Conservation (phyloP, 2,888 invertebrate species). For the Dasysyrphus tricinctus region DNA sequence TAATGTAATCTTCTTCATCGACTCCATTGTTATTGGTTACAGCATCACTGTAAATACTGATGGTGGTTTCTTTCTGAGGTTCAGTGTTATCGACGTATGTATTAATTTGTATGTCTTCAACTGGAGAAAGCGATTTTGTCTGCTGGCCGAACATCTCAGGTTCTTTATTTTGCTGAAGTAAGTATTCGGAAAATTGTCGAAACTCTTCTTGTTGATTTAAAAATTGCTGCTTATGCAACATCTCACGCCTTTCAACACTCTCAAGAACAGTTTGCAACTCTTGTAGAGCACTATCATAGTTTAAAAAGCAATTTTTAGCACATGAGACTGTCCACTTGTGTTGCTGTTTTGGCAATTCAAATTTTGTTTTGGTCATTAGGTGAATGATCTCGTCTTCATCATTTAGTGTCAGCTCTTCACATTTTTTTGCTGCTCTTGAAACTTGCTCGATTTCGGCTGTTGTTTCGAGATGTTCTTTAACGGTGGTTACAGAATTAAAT, state of each 20-base stretch:
- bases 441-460: conserved; percentile 32
- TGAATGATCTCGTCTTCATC: conserved; percentile 77
- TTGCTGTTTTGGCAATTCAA: conserved; percentile 17
- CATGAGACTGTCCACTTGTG: conserved; percentile 7
- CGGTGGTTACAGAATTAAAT: conserved; percentile 10
- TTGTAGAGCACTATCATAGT: conserved; percentile 76
- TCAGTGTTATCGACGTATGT: not conserved
- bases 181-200: conserved; percentile 41
- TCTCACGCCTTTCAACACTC: conserved; percentile 28
- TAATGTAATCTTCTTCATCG: conserved; percentile 79
- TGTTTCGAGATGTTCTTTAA: conserved; percentile 21
- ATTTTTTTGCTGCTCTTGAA: conserved; percentile 48
- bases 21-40: not conserved
- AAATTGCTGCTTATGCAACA: conserved; percentile 59
- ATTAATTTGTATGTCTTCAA: not conserved
- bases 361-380: conserved; percentile 69
- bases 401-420: conserved; percentile 65
- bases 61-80: not conserved
- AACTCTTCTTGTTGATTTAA: conserved; percentile 47
- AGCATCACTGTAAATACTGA: conserved; percentile 1
- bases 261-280: conserved; percentile 57
- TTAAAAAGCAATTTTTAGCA: conserved; percentile 63
- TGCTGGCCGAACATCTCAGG: not conserved
- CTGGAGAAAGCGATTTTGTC: conserved; percentile 4
- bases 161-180: conserved; percentile 52